phyloP scores from a whole-genome alignment of 2,113 vertebrate genomes.

The Machaerirhynchus nigripectus region DNA sequence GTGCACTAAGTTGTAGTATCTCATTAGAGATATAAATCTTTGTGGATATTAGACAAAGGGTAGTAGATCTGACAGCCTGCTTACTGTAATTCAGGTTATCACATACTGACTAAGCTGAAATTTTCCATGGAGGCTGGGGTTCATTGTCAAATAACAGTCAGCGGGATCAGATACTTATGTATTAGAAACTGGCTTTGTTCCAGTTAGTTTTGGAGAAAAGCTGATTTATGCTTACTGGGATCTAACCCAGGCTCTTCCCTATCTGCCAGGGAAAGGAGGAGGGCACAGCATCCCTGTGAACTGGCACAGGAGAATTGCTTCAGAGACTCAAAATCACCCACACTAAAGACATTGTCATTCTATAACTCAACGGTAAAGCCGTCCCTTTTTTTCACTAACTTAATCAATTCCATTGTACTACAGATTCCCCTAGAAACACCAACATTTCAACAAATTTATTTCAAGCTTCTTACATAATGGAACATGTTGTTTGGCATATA shows the following conservation, averaged over 20 bases:
- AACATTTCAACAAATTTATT: not conserved
- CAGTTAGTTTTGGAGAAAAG: not conserved
- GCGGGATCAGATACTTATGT: not conserved
- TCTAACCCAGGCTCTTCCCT: not conserved
- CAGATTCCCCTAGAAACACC: not conserved
- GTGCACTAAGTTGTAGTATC: not conserved
- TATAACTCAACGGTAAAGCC: not conserved
- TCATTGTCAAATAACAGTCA: not conserved
- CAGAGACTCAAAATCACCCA: not conserved
- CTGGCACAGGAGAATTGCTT: not conserved
- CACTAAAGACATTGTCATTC: not conserved
- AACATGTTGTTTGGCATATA: not conserved
- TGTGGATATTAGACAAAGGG: not conserved
- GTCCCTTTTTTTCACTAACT: not conserved
- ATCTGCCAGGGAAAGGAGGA: not conserved
- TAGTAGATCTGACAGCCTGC: not conserved
- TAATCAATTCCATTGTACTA: not conserved
- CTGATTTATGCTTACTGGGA: not conserved
- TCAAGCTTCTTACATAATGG: not conserved
- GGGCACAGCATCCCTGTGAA: not conserved
- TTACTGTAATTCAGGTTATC: not conserved
- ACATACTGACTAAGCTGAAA: not conserved
- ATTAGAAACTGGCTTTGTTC: not conserved
- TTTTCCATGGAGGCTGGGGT: not conserved
- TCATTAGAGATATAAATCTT: not conserved